These are phyloP conservation scores for Ectemnius cavifrons DNA, from an alignment of 2,888 invertebrate species.

Conservation along the genomic window DNA sequence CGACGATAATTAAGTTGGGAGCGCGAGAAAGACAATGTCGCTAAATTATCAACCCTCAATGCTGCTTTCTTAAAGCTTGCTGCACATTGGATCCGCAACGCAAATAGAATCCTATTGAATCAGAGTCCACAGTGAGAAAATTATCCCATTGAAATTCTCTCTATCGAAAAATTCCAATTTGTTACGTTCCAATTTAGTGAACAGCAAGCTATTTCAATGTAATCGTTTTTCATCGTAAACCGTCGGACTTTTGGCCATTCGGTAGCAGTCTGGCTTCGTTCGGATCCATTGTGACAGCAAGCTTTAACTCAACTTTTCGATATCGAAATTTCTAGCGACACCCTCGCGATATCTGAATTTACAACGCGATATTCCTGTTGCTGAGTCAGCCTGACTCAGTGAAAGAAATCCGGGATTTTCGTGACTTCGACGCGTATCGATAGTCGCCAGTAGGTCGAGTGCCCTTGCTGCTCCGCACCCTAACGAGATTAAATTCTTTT, in stretches of 20 bases:
- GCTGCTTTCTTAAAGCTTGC: too few species aligned
- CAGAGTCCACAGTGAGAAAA: background rate
- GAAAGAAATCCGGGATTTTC: conserved; percentile 24
- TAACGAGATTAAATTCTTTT: conserved; percentile 44
- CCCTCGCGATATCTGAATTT: too few species aligned
- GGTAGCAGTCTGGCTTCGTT: background rate
- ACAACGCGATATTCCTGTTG: background rate
- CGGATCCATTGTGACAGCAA: background rate
- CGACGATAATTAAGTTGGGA: conserved; percentile 46
- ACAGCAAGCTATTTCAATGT: too few species aligned
- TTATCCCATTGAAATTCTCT: too few species aligned
- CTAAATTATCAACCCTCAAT: too few species aligned
- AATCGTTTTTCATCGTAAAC: too few species aligned
- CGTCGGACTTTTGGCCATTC: background rate
- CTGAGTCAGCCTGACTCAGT: background rate
- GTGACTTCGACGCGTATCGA: conserved; percentile 13
- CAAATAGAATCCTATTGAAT: background rate
- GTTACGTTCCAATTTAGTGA: too few species aligned
- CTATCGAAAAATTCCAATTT: too few species aligned
- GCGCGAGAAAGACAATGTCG: too few species aligned
- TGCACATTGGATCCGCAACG: background rate
- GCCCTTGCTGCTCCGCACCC: conserved; percentile 22
- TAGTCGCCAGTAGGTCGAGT: background rate
- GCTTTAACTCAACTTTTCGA: background rate
- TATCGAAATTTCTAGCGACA: background rate